These are phyloP conservation scores for Pteronura brasiliensis DNA, from an alignment of 2,113 vertebrate genomes.

Conservation along the genomic window DNA sequence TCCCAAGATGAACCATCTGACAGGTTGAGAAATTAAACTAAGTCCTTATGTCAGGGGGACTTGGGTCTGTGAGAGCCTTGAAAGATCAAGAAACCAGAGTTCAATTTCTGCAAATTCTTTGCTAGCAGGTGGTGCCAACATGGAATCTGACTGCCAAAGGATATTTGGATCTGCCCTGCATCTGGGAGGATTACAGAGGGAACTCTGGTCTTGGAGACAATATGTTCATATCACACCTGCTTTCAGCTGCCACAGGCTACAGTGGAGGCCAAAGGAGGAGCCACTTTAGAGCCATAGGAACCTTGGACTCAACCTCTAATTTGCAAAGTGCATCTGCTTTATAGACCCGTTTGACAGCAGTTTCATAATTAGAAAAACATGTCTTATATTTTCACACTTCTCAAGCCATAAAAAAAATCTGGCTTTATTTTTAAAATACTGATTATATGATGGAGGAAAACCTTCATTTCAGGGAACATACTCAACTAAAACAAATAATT, in stretches of 20 bases:
- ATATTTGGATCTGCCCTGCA: conserved; percentile 48
- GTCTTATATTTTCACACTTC: conserved; percentile 68
- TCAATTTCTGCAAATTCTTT: conserved; percentile 39
- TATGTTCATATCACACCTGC: conserved; percentile 62
- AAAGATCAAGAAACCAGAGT: conserved; percentile 42
- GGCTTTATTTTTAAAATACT: conserved; percentile 79
- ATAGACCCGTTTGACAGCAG: conserved; percentile 74
- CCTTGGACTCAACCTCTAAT: conserved; percentile 74
- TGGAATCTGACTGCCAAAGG: conserved; percentile 48
- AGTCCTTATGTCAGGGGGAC: conserved; percentile 29
- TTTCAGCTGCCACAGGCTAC: conserved; percentile 56
- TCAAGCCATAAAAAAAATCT: conserved; percentile 63
- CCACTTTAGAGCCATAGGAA: conserved; percentile 56
- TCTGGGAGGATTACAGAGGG: conserved; percentile 49
- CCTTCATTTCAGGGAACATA: conserved; percentile 71
- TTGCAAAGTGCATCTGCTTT: conserved; percentile 79
- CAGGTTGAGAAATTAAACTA: conserved; percentile 58
- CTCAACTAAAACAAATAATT: conserved; percentile 68
- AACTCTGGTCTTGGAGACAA: conserved; percentile 28
- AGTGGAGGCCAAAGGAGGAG: conserved; percentile 52
- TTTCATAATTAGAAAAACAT: conserved; percentile 78
- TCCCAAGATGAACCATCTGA: conserved; percentile 43
- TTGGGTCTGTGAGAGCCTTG: background rate
- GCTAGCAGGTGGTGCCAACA: conserved; percentile 43
- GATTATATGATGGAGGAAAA: conserved; percentile 68